These are phyloP conservation scores for Sebastes goodei DNA, from an alignment of 2,797 vertebrate species.

Conservation along the genomic window DNA sequence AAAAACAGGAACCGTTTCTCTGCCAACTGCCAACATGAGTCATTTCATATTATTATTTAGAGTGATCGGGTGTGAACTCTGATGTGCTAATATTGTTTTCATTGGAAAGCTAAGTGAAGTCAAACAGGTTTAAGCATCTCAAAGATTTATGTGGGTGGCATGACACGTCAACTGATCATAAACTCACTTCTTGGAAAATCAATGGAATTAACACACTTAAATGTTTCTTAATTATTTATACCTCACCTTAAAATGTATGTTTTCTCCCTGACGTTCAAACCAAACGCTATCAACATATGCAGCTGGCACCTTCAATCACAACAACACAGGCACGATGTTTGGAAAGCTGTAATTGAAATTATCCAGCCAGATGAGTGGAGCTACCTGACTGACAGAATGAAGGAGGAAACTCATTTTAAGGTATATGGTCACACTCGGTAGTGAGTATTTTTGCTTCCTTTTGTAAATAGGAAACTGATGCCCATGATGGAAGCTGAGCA, in stretches of 20 bases:
- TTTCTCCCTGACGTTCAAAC: constrained; percentile 2
- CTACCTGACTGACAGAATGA: constrained; percentile 27
- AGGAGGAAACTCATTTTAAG: constrained; percentile 53
- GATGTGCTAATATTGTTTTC: background rate
- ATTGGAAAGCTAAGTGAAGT: background rate
- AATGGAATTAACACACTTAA: background rate
- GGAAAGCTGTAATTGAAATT: constrained; percentile 55
- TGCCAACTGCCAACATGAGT: constrained; percentile 7
- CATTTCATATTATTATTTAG: constrained; percentile 22
- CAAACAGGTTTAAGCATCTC: background rate
- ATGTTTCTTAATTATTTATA: background rate
- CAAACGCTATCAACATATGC: constrained; percentile 15
- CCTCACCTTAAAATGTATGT: constrained; percentile 1
- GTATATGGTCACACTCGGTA: constrained; percentile 30
- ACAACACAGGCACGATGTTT: constrained; percentile 17
- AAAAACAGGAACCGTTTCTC: background rate
- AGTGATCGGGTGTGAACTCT: constrained; percentile 12
- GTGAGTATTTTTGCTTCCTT: constrained; percentile 26
- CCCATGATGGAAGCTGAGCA: constrained; percentile 24
- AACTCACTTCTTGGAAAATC: background rate
- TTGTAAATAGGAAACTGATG: constrained; percentile 45
- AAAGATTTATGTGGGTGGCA: background rate
- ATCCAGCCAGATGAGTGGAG: constrained; percentile 45
- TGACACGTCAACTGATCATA: background rate
- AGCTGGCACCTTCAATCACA: constrained; percentile 26